Percentiles rank a stretch among this genome's conserved stretches.
Evolutionary conservation across 2,797 vertebrate species (phyloP).

Genomic region (Coracias cyanogaster): DNA sequence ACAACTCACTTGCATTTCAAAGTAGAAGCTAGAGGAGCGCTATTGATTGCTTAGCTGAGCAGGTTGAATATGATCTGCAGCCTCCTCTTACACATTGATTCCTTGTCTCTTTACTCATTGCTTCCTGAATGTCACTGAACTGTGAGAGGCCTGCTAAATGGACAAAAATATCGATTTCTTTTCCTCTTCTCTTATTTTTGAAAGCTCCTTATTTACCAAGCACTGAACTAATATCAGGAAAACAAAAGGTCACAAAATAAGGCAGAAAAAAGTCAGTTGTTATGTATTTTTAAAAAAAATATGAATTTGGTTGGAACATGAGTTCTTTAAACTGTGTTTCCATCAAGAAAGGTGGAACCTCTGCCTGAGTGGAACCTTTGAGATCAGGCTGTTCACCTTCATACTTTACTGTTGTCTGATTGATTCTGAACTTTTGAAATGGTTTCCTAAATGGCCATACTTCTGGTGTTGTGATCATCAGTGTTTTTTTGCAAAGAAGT

Average conservation of each 20-base stretch:
- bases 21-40: constrained; percentile 44
- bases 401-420: not conserved
- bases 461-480: not conserved
- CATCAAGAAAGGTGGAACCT: not conserved
- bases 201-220: constrained; percentile 77
- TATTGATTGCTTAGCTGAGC: constrained; percentile 68
- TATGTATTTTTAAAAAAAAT: not conserved
- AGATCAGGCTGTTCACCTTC: not conserved
- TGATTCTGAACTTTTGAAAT: not conserved
- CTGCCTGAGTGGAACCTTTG: not conserved
- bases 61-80: constrained; percentile 56
- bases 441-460: not conserved
- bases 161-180: constrained; percentile 80
- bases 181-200: constrained; percentile 46
- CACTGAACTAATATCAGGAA: constrained; percentile 62
- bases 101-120: constrained; percentile 59
- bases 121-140: constrained; percentile 70
- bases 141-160: constrained; percentile 75
- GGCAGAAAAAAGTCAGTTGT: not conserved
- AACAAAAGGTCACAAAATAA: constrained; percentile 63
- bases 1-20: constrained; percentile 61
- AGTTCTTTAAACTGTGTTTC: not conserved
- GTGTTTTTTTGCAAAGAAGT: not conserved
- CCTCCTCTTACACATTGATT: constrained; percentile 71
- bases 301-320: constrained; percentile 2